These are phyloP conservation scores for Smittia sp. DNA, from an alignment of 2,888 invertebrate species.

Conservation along the genomic window DNA sequence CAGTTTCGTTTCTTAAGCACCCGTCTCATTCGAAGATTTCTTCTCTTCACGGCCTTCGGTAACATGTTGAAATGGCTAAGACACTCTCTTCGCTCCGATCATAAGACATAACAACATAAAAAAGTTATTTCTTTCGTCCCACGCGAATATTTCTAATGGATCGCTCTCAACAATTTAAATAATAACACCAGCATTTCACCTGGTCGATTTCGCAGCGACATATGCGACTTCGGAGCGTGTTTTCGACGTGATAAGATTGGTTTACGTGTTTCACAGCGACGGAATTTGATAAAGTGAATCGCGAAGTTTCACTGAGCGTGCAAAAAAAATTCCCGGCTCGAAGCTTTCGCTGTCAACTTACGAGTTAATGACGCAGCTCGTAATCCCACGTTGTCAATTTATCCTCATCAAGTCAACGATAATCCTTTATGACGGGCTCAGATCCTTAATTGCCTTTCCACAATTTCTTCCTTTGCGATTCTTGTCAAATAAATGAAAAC, in stretches of 20 bases:
- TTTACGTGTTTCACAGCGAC: background rate
- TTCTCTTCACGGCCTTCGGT: slow-evolving; percentile 4
- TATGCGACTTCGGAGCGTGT: background rate
- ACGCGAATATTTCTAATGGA: slow-evolving; percentile 38
- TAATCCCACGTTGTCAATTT: background rate
- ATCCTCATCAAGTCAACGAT: background rate
- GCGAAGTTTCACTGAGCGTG: background rate
- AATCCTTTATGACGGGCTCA: background rate
- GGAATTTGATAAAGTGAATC: background rate
- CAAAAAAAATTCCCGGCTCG: background rate
- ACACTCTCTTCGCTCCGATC: slow-evolving; percentile 19
- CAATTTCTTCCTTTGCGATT: background rate
- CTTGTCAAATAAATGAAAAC: background rate
- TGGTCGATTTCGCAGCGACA: slow-evolving; percentile 4
- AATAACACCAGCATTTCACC: slow-evolving; percentile 36
- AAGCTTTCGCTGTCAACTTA: background rate
- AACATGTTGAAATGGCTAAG: slow-evolving; percentile 25
- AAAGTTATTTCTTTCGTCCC: slow-evolving; percentile 31
- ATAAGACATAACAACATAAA: slow-evolving; percentile 34
- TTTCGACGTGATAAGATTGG: background rate
- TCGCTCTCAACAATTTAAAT: slow-evolving; percentile 34
- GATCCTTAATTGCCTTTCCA: background rate
- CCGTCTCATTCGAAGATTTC: background rate
- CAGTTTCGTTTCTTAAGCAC: slow-evolving; percentile 1
- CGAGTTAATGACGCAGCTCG: background rate